Conservation (phyloP, 1,140 invertebrate species). For the Lordiphosa stackelbergi region DNA sequence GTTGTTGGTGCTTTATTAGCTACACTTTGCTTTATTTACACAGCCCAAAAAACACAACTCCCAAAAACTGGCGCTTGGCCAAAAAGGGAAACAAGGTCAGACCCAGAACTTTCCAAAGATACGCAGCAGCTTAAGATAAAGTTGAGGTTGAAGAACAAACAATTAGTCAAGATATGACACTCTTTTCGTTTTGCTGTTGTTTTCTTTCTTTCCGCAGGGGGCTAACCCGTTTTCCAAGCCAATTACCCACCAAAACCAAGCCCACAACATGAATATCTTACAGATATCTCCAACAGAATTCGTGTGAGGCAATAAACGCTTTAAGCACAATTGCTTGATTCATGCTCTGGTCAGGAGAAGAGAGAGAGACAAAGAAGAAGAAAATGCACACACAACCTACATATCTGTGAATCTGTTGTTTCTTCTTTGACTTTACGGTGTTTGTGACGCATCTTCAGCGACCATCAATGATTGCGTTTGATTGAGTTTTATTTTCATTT, state of each 20-base stretch:
- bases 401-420: conserved; percentile 25
- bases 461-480: conserved; percentile 48
- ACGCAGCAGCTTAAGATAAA: conserved; percentile 17
- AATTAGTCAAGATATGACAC: conserved; percentile 61
- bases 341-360: conserved; percentile 28
- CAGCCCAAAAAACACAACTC: conserved; percentile 6
- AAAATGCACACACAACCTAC: conserved; percentile 37
- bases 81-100: conserved; percentile 55
- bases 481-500: conserved; percentile 51
- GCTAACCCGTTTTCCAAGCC: conserved; percentile 63
- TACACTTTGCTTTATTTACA: conserved; percentile 53
- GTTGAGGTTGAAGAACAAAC: conserved; percentile 38
- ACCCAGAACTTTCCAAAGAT: conserved; percentile 61
- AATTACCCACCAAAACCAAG: conserved; percentile 64
- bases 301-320: conserved; percentile 26
- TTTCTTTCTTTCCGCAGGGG: conserved; percentile 35
- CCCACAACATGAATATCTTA: conserved; percentile 47
- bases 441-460: conserved; percentile 49
- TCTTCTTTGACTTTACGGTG: conserved; percentile 8
- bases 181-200: conserved; percentile 33
- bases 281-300: conserved; percentile 38
- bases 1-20: conserved; percentile 49
- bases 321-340: conserved; percentile 54
- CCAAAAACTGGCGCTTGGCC: conserved; percentile 7
- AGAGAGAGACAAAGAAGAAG: conserved; percentile 20